These are phyloP conservation scores for Xenops minutus DNA, from an alignment of 2,797 vertebrate genomes.

Conservation along the genomic window DNA sequence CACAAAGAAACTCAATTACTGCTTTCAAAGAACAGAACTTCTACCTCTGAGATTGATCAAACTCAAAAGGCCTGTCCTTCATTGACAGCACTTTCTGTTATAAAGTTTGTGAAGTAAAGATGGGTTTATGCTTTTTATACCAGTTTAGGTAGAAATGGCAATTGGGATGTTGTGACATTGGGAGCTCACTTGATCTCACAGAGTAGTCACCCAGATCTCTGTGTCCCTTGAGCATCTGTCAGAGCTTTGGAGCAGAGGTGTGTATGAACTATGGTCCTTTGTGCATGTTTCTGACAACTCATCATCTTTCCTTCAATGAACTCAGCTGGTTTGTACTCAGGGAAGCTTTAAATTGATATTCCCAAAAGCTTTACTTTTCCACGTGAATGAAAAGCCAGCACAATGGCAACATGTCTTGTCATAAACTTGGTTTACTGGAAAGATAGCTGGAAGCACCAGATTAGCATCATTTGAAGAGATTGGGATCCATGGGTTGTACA, in stretches of 20 bases:
- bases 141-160: background rate
- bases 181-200: background rate
- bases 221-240: background rate
- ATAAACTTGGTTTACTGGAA: background rate
- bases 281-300: background rate
- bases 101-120: background rate
- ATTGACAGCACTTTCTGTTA: background rate
- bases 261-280: background rate
- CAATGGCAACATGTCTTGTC: background rate
- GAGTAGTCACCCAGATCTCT: background rate
- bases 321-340: background rate
- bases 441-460: background rate
- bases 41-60: background rate
- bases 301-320: background rate
- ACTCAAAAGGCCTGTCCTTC: background rate
- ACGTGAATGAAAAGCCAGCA: background rate
- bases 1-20: slow-evolving; percentile 26
- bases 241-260: background rate
- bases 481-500: background rate
- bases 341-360: background rate
- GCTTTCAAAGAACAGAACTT: slow-evolving; percentile 9
- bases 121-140: background rate
- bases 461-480: background rate
- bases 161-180: background rate
- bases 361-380: background rate